These are phyloP conservation scores for Aegotheles bennettii DNA, from an alignment of 2,113 vertebrate species.

Conservation along the genomic window DNA sequence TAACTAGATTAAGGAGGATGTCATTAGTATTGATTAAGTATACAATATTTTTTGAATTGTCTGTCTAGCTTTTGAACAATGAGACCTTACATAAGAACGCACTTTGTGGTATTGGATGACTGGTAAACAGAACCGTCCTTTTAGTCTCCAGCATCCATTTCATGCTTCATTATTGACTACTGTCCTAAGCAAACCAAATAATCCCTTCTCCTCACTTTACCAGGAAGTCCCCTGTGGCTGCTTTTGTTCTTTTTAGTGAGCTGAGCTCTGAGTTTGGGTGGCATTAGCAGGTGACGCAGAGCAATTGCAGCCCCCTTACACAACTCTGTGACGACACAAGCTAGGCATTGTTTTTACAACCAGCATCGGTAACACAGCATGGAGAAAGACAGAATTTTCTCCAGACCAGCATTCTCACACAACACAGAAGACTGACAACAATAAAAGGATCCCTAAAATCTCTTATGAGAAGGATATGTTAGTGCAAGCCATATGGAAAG, in stretches of 20 bases:
- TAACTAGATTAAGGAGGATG: background rate
- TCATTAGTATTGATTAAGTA: background rate
- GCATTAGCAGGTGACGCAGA: background rate
- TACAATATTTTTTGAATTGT: background rate
- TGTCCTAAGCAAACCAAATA: background rate
- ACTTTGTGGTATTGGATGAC: background rate
- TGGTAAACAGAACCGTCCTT: background rate
- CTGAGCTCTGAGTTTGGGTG: background rate
- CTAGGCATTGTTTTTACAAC: background rate
- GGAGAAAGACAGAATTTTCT: background rate
- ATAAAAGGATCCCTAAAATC: background rate
- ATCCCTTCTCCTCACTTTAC: background rate
- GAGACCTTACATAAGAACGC: background rate
- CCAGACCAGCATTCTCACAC: background rate
- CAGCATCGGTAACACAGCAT: rapidly evolving
- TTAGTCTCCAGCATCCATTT: background rate
- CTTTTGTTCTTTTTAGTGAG: background rate
- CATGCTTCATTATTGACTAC: background rate
- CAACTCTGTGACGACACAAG: background rate
- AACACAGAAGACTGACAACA: background rate
- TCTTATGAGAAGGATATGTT: background rate
- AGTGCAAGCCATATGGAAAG: background rate
- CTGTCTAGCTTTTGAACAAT: background rate
- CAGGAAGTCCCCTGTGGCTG: background rate
- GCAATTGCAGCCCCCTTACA: background rate